A percentile compares a stretch with the other conserved stretches of the same genome.
Evolutionary conservation across 1,140 invertebrate species (phyloP).

Genomic region (Geopemphigus sp.): DNA sequence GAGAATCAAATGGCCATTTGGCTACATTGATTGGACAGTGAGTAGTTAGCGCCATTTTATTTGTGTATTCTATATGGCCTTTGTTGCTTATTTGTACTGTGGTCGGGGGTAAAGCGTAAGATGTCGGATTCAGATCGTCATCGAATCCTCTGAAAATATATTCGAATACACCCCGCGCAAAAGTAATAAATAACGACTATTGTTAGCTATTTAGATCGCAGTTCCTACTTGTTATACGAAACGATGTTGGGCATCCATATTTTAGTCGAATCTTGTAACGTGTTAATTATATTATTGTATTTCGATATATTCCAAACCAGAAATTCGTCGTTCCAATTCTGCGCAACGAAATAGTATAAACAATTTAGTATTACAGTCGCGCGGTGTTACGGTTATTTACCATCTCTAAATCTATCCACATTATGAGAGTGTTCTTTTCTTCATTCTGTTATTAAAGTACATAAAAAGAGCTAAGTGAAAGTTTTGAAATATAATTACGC

Average conservation of each 20-base stretch:
- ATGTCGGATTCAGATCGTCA: neutral
- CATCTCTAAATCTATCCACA: conserved; percentile 5
- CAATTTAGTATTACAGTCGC: neutral
- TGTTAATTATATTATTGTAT: conserved; percentile 14
- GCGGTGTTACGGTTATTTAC: neutral
- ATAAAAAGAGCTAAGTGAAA: no score
- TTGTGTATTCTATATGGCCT: neutral
- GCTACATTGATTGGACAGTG: conserved; percentile 7
- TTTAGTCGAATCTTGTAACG: neutral
- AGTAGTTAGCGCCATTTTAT: conserved; percentile 2
- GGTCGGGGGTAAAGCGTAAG: neutral
- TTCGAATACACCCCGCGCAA: neutral
- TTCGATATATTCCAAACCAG: conserved; percentile 23
- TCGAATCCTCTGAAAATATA: conserved; percentile 24
- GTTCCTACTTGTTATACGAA: conserved; percentile 18
- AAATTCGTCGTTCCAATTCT: conserved; percentile 41
- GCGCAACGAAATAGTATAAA: neutral
- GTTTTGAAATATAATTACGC: no score
- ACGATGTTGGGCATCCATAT: conserved; percentile 22
- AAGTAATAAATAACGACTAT: neutral
- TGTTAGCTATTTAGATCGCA: neutral
- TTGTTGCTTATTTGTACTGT: neutral
- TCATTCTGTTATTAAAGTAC: conserved; percentile 5
- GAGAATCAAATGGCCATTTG: conserved; percentile 37
- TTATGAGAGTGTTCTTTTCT: conserved; percentile 12